Evolutionary conservation across 2,797 vertebrate species (phyloP).

Genomic region (Pangasius krempfi): DNA sequence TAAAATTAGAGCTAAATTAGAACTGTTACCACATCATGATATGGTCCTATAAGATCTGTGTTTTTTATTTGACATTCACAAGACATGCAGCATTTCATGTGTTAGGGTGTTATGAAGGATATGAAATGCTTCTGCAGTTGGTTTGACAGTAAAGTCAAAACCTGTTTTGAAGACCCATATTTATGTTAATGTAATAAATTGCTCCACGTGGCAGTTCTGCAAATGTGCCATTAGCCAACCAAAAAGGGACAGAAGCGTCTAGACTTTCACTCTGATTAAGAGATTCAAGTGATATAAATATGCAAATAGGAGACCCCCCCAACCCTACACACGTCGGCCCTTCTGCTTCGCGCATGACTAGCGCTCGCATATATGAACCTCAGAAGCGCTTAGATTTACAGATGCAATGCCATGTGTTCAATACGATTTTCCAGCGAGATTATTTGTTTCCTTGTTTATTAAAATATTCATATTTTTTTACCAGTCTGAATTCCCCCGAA

Average conservation of each 20-base stretch:
- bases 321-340: neutral
- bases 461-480: neutral
- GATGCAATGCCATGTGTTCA: neutral
- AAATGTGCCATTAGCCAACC: neutral
- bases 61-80: neutral
- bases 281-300: neutral
- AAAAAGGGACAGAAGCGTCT: neutral
- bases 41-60: neutral
- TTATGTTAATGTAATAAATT: neutral
- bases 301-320: neutral
- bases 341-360: neutral
- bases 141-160: neutral
- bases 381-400: neutral
- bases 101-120: too few relatives aligned
- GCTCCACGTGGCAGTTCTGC: neutral
- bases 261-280: constrained; percentile 11
- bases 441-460: neutral
- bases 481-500: neutral
- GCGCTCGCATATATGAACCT: neutral
- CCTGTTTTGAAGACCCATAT: neutral
- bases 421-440: neutral
- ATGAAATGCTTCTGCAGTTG: too few relatives aligned
- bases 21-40: neutral
- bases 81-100: neutral
- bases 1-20: neutral